phyloP scores from a whole-genome alignment of 2,113 vertebrate genomes.

The Stomatorhinus ivindoensis region DNA sequence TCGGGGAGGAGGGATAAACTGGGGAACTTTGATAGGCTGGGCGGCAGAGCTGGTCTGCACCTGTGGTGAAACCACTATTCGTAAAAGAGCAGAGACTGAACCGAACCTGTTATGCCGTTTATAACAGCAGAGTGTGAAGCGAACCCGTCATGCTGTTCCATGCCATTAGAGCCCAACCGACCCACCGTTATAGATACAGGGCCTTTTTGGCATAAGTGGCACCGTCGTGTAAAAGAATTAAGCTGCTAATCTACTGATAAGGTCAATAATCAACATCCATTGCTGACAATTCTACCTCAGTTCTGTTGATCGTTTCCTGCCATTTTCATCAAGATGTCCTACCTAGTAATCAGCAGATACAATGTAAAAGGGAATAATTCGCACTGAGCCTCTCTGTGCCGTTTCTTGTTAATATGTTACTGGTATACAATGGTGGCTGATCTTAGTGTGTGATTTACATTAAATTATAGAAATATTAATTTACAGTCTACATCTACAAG shows the following conservation, averaged over 20 bases:
- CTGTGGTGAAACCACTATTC: constrained; percentile 59
- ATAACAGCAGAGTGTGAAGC: not conserved
- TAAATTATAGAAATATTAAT: not conserved
- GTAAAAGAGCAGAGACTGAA: constrained; percentile 10
- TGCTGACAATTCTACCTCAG: not conserved
- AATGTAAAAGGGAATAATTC: not conserved
- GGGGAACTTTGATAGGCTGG: constrained; percentile 98
- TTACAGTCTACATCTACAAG: not conserved
- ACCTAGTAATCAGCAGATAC: not conserved
- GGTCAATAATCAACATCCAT: not conserved
- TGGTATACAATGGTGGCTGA: not conserved
- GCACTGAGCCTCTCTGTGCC: not conserved
- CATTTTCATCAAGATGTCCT: not conserved
- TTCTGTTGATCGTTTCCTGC: not conserved
- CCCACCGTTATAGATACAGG: not conserved
- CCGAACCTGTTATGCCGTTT: not conserved
- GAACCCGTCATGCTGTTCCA: not conserved
- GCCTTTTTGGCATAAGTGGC: not conserved
- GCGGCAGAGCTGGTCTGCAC: constrained; percentile 82
- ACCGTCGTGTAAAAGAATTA: not conserved
- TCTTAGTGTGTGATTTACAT: not conserved
- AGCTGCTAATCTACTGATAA: not conserved
- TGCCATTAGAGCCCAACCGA: not conserved
- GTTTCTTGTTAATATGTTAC: not conserved
- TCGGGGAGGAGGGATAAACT: constrained; percentile 98